These are phyloP conservation scores for Meleagris gallopavo DNA, from an alignment of 2,113 vertebrate genomes.

Conservation along the genomic window DNA sequence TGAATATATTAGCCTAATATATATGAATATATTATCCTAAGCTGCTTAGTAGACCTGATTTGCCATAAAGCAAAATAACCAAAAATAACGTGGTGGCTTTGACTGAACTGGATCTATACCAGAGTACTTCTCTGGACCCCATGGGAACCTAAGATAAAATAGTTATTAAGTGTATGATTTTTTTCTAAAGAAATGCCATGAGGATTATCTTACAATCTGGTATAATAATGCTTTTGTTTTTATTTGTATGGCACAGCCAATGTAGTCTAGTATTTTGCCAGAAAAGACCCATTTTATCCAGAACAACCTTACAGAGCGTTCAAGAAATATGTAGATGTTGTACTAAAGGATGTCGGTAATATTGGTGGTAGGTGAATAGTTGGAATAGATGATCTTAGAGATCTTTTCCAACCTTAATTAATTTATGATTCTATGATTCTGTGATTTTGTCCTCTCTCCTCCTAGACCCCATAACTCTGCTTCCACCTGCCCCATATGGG, in stretches of 20 bases:
- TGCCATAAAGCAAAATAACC: not conserved
- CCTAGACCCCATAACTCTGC: not conserved
- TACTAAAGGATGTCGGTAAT: too few species aligned
- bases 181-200: not conserved
- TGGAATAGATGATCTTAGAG: too few species aligned
- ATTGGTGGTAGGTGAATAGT: too few species aligned
- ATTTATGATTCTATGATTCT: too few species aligned
- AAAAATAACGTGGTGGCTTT: not conserved
- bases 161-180: not conserved
- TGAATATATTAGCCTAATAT: not conserved
- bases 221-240: not conserved
- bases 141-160: not conserved
- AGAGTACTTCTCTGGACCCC: rapidly evolving
- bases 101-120: not conserved
- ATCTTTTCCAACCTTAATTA: too few species aligned
- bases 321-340: too few species aligned
- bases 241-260: not conserved
- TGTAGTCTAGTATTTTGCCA: not conserved
- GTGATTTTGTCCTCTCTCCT: not conserved
- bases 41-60: not conserved
- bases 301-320: rapidly evolving
- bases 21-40: not conserved
- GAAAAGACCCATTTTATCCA: not conserved
- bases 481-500: rapidly evolving
- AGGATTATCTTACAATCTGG: not conserved